Base-by-base conservation (phyloP, 2,113 vertebrate species). In the Oxyruncus cristatus region DNA sequence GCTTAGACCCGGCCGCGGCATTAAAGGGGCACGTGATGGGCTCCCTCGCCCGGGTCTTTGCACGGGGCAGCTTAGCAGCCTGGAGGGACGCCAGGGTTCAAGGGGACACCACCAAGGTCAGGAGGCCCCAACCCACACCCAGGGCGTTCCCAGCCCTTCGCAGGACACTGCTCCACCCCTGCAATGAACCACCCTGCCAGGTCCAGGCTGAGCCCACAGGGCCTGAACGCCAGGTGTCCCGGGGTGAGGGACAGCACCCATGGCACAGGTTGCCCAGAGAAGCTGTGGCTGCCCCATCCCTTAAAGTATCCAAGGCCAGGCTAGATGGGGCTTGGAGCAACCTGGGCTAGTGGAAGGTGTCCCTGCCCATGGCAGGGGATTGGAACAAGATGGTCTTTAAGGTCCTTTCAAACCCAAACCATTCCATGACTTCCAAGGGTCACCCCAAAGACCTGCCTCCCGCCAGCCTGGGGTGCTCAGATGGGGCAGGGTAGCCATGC, bases 11-110 rank as follows among this genome's bases (percentile, higher is more conserved):
- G 3, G 81, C 23, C 9, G 0, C 1, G 4, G 96, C 93, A 92
- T 96, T 96, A 96, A 88, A 91, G 76, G 92, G 80, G 91, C 96
- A 96, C 86, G 95, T 96, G 96, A 96, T 81, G 95, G 85, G 56
- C 79, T 95, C 92, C 83, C 90, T 94, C 27, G 4, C 44, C 83
- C 52, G 4, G 71, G 24, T 56, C 88, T 78, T 41, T 93, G 82
- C 90, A 63, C 59, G 0, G 7, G 85, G 75, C 95, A 67, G 95
- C 95, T 97, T 96, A 97, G 74, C 88, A 27, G 82, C 72, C 93
- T 96, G 97, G 96, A 95, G 80, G 59, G 82, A 83, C 0, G 87
- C 93, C 96, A 97, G 87, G 88, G 96, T 94, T 94, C 88, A 96
- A 89, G 89, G 89, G 94, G 85, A 95, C 84, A 63, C 61, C 49